phyloP scores from a whole-genome alignment of 2,888 invertebrate genomes.

The Drepanosiphum platanoidis region DNA sequence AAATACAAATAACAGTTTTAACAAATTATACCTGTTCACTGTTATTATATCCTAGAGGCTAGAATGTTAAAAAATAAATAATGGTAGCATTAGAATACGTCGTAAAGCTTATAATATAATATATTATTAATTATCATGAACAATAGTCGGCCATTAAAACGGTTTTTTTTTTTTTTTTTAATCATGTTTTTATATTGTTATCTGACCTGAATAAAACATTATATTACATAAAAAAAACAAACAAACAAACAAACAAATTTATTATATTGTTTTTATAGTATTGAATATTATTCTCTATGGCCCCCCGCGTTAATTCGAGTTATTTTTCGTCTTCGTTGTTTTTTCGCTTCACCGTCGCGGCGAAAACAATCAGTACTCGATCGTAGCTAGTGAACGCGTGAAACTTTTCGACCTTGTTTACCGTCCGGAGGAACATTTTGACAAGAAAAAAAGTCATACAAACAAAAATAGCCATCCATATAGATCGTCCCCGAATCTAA shows the following conservation, averaged over 20 bases:
- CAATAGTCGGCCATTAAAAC: conserved; percentile 21
- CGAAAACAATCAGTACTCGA: not conserved
- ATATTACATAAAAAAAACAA: conserved; percentile 44
- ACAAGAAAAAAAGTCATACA: not conserved
- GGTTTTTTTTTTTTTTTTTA: conserved; percentile 44
- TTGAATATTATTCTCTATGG: no score
- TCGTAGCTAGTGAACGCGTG: not conserved
- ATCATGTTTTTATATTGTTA: conserved; percentile 56
- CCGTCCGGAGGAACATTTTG: not conserved
- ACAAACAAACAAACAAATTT: no score
- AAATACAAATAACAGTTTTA: conserved; percentile 42
- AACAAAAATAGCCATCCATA: not conserved
- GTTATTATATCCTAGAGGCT: conserved; percentile 31
- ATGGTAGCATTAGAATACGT: conserved; percentile 26
- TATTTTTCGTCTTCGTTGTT: no score
- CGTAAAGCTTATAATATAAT: conserved; percentile 23
- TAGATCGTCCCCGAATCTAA: not conserved
- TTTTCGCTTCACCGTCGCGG: not conserved
- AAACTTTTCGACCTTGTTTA: not conserved
- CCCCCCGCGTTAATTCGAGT: no score
- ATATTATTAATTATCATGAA: no score
- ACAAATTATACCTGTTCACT: conserved; percentile 21
- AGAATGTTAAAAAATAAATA: not conserved
- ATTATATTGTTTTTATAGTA: no score
- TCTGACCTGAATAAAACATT: conserved; percentile 55